phyloP scores from a whole-genome alignment of 2,113 vertebrate species.

The Heloderma charlesbogerti region DNA sequence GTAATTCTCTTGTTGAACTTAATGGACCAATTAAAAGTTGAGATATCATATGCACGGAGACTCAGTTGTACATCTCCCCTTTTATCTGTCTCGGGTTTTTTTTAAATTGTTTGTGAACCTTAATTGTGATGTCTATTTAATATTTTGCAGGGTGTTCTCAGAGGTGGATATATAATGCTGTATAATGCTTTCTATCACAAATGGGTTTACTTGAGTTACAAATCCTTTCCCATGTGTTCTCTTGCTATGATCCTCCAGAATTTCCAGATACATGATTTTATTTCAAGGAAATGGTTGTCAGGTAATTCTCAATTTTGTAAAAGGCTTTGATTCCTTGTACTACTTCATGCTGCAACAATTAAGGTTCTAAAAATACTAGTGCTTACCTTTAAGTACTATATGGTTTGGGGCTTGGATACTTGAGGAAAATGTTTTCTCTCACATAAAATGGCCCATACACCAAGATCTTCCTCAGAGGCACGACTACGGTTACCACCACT shows the following conservation, averaged over 20 bases:
- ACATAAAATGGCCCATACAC: neutral
- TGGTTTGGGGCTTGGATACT: neutral
- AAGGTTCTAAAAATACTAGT: neutral
- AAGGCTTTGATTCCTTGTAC: neutral
- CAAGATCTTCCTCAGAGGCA: neutral
- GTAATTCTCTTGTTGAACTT: neutral
- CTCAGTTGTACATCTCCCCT: neutral
- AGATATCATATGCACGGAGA: neutral
- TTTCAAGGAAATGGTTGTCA: neutral
- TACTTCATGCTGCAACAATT: neutral
- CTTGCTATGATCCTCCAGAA: neutral
- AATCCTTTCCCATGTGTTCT: neutral
- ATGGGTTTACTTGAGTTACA: neutral
- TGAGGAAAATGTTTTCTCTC: neutral
- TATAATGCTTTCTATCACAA: neutral
- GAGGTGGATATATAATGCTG: no score
- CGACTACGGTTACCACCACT: no score
- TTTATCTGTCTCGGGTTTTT: neutral
- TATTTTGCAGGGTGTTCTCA: neutral
- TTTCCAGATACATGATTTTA: neutral
- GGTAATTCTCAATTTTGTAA: neutral
- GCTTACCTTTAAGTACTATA: no score
- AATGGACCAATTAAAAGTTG: neutral
- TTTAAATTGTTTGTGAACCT: neutral
- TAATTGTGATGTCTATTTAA: neutral